These are phyloP conservation scores for Zoanthus solanderi DNA, from an alignment of 92 coral and sea anemone species.

Conservation along the genomic window DNA sequence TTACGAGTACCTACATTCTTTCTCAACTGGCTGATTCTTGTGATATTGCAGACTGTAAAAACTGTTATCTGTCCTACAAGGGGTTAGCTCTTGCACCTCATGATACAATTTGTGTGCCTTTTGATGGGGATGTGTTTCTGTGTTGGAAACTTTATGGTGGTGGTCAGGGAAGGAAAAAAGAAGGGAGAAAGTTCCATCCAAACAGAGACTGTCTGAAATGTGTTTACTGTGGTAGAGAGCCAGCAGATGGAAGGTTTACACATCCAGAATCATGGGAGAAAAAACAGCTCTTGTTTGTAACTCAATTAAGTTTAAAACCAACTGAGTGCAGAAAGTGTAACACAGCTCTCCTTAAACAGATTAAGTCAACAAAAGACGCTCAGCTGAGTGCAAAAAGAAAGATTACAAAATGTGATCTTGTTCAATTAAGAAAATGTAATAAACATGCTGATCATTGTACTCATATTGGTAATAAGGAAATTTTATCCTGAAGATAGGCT, in stretches of 20 bases:
- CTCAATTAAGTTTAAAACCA: neutral
- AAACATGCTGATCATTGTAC: neutral
- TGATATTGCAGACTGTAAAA: neutral
- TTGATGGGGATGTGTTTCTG: neutral
- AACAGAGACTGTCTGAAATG: neutral
- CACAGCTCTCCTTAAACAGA: neutral
- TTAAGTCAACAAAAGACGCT: no score
- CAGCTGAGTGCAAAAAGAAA: neutral
- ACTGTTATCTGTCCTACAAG: neutral
- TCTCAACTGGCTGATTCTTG: neutral
- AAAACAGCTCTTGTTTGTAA: neutral
- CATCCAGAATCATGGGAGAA: neutral
- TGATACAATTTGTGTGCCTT: neutral
- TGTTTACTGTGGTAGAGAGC: neutral
- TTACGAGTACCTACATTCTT: neutral
- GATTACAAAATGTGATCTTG: neutral
- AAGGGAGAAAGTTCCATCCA: neutral
- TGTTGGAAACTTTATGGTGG: neutral
- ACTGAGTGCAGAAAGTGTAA: neutral
- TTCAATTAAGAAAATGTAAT: neutral
- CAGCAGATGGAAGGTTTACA: neutral
- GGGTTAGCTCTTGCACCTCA: neutral
- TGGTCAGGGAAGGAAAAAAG: constrained; percentile 4
- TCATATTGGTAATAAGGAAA: neutral
- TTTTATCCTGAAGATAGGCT: no score